These are phyloP conservation scores for Caenorhabditis zanzibari DNA, from an alignment of 2,888 invertebrate genomes.

Conservation along the genomic window DNA sequence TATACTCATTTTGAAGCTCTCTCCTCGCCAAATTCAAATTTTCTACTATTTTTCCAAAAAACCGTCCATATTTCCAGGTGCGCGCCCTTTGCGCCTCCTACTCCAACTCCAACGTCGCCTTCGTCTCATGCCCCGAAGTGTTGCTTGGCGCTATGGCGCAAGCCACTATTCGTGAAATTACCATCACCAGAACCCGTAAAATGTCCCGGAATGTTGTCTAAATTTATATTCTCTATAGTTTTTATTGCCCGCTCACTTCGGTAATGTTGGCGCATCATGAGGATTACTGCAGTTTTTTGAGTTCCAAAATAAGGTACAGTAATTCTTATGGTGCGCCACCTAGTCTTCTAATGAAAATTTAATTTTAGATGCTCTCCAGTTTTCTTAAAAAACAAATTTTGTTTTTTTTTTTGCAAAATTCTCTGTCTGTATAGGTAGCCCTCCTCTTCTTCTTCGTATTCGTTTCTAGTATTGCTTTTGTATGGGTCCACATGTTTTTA, in stretches of 20 bases:
- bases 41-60: background rate
- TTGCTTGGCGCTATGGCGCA: slow-evolving; percentile 83
- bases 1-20: too few species aligned
- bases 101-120: slow-evolving; percentile 80
- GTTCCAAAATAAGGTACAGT: too few species aligned
- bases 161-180: slow-evolving; percentile 83
- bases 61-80: slow-evolving; percentile 76
- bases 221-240: background rate
- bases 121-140: slow-evolving; percentile 83
- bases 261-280: too few species aligned
- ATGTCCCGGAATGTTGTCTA: slow-evolving; percentile 40
- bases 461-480: background rate
- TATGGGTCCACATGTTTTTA: too few species aligned
- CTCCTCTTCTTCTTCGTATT: background rate
- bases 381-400: too few species aligned
- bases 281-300: too few species aligned
- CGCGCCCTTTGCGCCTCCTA: slow-evolving; percentile 76
- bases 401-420: too few species aligned
- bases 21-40: background rate
- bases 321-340: too few species aligned
- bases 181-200: slow-evolving; percentile 66
- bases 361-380: too few species aligned
- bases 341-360: too few species aligned
- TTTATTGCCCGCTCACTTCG: too few species aligned
- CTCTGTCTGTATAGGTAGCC: slow-evolving; percentile 27